phyloP scores from a whole-genome alignment of 2,888 invertebrate genomes.

The Cephus rjabovi region DNA sequence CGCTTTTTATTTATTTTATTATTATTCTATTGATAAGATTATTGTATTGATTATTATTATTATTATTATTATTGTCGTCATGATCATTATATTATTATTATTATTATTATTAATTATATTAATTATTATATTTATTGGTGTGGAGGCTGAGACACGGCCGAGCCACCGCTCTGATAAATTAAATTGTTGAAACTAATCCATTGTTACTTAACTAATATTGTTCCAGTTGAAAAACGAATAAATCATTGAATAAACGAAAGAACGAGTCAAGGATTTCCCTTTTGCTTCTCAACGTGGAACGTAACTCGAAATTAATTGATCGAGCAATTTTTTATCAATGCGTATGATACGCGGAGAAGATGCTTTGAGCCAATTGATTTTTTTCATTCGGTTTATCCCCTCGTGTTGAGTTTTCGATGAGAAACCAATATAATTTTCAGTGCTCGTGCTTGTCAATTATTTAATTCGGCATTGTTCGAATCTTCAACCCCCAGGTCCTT shows the following conservation, averaged over 20 bases:
- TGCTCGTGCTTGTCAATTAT: no score
- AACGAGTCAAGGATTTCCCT: conserved; percentile 1
- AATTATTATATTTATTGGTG: conserved; percentile 55
- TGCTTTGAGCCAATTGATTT: no score
- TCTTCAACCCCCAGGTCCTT: no score
- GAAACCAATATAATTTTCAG: no score
- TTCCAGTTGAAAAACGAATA: conserved; percentile 32
- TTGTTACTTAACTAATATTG: conserved; percentile 46
- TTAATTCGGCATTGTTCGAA: no score
- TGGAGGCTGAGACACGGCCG: conserved; percentile 44
- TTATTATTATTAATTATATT: conserved; percentile 26
- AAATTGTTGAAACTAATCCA: conserved; percentile 41
- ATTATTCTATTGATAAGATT: conserved; percentile 2
- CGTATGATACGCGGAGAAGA: no score
- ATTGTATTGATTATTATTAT: conserved; percentile 28
- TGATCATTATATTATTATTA: conserved; percentile 18
- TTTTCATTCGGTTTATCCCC: no score
- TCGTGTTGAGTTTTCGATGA: no score
- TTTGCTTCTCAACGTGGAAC: no score
- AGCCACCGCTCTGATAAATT: conserved; percentile 39
- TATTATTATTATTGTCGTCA: conserved; percentile 34
- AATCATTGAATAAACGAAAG: conserved; percentile 31
- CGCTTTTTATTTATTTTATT: conserved; percentile 54
- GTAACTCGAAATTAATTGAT: no score
- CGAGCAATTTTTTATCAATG: no score